phyloP scores from a whole-genome alignment of 2,113 vertebrate species.

The Lepus europaeus region DNA sequence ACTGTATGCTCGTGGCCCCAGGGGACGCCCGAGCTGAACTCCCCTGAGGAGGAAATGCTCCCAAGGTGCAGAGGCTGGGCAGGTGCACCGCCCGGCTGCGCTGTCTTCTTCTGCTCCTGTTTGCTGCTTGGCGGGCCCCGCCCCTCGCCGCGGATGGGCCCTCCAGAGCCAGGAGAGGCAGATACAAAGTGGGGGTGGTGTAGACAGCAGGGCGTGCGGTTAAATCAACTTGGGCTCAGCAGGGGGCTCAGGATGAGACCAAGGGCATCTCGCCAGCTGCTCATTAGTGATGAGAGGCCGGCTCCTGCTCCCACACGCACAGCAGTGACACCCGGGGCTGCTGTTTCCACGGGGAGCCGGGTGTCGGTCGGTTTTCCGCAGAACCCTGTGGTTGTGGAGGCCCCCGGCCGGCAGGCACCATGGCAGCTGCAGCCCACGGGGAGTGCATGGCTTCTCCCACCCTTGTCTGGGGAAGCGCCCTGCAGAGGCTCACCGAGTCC shows the following conservation, averaged over 20 bases:
- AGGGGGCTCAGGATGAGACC: background rate
- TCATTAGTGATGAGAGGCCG: constrained; percentile 34
- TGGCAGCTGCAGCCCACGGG: background rate
- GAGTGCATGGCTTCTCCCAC: background rate
- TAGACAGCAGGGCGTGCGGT: background rate
- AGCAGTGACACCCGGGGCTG: background rate
- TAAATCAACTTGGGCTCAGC: constrained; percentile 53
- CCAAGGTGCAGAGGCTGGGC: accelerated
- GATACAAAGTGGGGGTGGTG: background rate
- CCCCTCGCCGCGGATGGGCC: background rate
- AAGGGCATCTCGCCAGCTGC: background rate
- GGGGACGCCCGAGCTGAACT: background rate
- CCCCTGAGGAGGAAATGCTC: background rate
- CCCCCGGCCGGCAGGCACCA: background rate
- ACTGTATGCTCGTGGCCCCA: background rate
- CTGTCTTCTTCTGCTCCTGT: background rate
- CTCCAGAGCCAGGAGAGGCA: background rate
- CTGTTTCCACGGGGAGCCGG: constrained; percentile 18
- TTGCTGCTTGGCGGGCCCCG: background rate
- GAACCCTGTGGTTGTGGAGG: background rate
- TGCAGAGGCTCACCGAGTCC: background rate
- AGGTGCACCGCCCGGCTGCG: background rate
- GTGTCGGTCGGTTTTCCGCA: background rate
- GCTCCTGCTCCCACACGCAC: background rate
- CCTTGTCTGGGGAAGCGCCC: background rate